A percentile compares a stretch with the other conserved stretches of the same genome.
Evolutionary conservation across 2,888 invertebrate species (phyloP).

Genomic region (Pedicia rivosa): DNA sequence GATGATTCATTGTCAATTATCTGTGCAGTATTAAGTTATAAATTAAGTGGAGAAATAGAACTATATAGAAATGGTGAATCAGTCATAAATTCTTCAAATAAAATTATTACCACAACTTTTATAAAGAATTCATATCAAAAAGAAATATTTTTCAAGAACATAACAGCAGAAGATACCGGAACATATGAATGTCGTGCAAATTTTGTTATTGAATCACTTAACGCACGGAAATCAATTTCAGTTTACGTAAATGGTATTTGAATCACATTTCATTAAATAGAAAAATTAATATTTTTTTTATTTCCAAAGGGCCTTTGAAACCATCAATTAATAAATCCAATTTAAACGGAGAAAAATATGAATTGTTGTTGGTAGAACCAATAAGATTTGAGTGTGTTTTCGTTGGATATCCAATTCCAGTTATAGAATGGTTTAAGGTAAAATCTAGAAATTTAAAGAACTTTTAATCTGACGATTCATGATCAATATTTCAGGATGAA

Average conservation of each 20-base stretch:
- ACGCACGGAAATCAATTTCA: constrained; percentile 20
- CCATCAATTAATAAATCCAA: too few species aligned
- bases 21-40: constrained; percentile 41
- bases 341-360: constrained; percentile 34
- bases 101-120: constrained; percentile 15
- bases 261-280: constrained; percentile 1
- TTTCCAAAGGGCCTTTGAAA: too few species aligned
- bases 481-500: too few species aligned
- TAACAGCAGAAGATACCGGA: constrained; percentile 25
- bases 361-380: constrained; percentile 13
- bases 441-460: background rate
- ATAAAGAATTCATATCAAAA: constrained; percentile 25
- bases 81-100: constrained; percentile 11
- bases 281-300: constrained; percentile 20
- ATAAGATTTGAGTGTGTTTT: constrained; percentile 36
- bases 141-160: constrained; percentile 23
- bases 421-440: constrained; percentile 52
- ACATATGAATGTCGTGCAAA: constrained; percentile 28
- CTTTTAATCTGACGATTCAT: background rate
- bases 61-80: constrained; percentile 32
- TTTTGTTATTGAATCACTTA: constrained; percentile 15
- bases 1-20: constrained; percentile 38
- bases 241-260: constrained; percentile 27
- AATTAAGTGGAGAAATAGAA: constrained; percentile 32
- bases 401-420: constrained; percentile 44